Base-by-base conservation (phyloP, 1,140 invertebrate species). In the Epicauta chinensis region DNA sequence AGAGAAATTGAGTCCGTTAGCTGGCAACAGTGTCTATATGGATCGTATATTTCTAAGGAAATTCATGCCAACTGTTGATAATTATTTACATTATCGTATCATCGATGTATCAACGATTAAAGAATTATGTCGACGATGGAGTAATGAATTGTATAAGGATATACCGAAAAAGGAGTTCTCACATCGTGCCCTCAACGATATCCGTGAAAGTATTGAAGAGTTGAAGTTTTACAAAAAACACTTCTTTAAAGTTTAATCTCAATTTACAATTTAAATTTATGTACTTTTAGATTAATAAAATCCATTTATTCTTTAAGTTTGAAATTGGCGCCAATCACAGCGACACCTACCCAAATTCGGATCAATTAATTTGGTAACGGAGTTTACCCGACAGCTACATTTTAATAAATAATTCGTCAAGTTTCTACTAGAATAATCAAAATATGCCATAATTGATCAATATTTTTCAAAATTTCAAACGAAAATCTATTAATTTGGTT, bases 61-160 rank as follows among this genome's bases (percentile, higher is more conserved):
- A 71, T 81, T 85, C 59, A 87, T 93, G 82, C 87, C 89, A 0
- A 70, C 58, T 31, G 66, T 93, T 11, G 66, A 87, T 63, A 64
- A 83, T 9, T 89, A 93, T 71, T 74, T 97, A 47, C 92, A 97
- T 72, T 97, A 98, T 72, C 80, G 94, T 64, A 86, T 93, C 15
- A 84, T 98, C 43, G 95, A 98, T 80, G 93, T 97, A 3, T 91
- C 87, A 29, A 81, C 86, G 2, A 72, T 97, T 1, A 97, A 96
- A 71, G 93, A 97, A 74, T 63, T 97, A 56, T 79, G 73, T 17
- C 78, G 79, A 41, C 69, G 89, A 15, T 95, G 92, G 91, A 83
- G 84, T 70, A 76, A 77, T 2, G 67, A 75, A 30, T 66, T 83
- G 14, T 80, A 72, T 63, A 63, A 73, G 45, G 61, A 64, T 10